These are phyloP conservation scores for Clinocottus analis DNA, from an alignment of 2,113 vertebrate genomes.

Conservation along the genomic window DNA sequence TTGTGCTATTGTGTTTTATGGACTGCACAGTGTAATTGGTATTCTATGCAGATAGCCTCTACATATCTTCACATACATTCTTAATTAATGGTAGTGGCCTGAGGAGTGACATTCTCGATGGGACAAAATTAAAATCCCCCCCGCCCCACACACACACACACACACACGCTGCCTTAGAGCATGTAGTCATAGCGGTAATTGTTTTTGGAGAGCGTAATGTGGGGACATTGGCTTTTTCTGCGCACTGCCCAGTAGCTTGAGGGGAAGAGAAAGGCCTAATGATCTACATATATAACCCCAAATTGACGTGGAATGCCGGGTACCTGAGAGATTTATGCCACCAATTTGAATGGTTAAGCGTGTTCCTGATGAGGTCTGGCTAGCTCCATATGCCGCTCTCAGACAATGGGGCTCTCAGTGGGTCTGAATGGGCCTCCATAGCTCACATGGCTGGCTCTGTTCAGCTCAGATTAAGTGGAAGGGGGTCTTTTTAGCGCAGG, in stretches of 20 bases:
- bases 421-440: constrained; percentile 61
- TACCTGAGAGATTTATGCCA: constrained; percentile 76
- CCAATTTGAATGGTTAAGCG: constrained; percentile 73
- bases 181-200: constrained; percentile 68
- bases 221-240: constrained; percentile 60
- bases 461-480: constrained; percentile 49
- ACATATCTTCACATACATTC: constrained; percentile 60
- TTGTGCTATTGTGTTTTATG: constrained; percentile 46
- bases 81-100: constrained; percentile 69
- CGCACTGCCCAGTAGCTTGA: constrained; percentile 54
- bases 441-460: constrained; percentile 47
- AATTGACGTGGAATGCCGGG: constrained; percentile 69
- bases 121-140: constrained; percentile 59
- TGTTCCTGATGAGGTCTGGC: constrained; percentile 70
- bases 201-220: constrained; percentile 68
- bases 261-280: constrained; percentile 71
- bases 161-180: constrained; percentile 68
- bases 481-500: constrained; percentile 29
- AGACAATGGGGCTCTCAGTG: constrained; percentile 75
- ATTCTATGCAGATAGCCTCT: constrained; percentile 55
- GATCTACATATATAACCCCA: constrained; percentile 77
- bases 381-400: constrained; percentile 56
- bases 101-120: constrained; percentile 62
- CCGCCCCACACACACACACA: too few relatives aligned
- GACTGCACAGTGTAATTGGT: constrained; percentile 58